Base-by-base conservation (phyloP, 2,797 vertebrate species). In the Limosa lapponica region DNA sequence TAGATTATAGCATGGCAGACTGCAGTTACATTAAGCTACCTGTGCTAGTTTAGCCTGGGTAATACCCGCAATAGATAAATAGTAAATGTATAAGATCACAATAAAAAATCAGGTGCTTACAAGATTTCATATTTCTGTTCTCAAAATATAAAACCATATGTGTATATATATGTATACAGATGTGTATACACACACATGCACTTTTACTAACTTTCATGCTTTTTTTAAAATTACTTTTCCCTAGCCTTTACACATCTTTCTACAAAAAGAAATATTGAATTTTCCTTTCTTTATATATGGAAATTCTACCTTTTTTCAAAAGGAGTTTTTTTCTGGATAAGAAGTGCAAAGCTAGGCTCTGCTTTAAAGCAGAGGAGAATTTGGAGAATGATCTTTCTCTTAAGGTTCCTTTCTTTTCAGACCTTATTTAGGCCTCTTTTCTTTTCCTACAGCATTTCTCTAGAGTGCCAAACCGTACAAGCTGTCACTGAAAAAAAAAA, bases 401-500 rank as follows among this genome's bases (percentile, higher is more conserved):
- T 81, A 90, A 58, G 70, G 36, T 36, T 84, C 75, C 59, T 94
- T 96, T 87, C 95, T 94, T 85, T 96, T 95, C 95, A 91, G 87
- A 96, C 97, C 96, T 98, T 96, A 94, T 95, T 97, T 97, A 97
- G 96, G 87, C 79, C 95, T 96, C 82, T 94, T 77, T 96, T 95
- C 96, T 96, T 95, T 96, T 93, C 87, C 89, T 96, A 67, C 85
- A 90, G 58, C 5, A 6, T 93, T 91, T 90, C 88, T 95, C 69
- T 65, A 44, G 66, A 77, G 57, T 91, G 93, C 96, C 94, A 96
- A 97, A 93, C 79, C 15, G 82, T 90, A 89, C 87, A 95, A 95
- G 88, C 84, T 96, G 89, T 96, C 96, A 95, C 13, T 4, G 70
- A 97, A 94, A 92, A 72, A 91, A 87, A 89, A 89, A 94, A 92